Percentiles rank a stretch among this genome's conserved stretches.
phyloP scores from a whole-genome alignment of 1,140 invertebrate genomes.

The Physella acuta region DNA sequence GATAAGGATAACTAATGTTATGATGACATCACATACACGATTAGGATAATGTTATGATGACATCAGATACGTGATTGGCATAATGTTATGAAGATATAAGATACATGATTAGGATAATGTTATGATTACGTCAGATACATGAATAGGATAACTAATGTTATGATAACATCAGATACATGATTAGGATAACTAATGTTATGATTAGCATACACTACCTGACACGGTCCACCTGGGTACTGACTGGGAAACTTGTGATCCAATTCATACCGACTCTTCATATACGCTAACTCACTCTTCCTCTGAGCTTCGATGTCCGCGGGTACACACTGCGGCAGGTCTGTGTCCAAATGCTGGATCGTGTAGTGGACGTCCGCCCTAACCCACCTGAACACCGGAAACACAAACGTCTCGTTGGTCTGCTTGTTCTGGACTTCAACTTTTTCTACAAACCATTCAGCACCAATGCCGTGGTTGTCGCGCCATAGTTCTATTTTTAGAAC shows the following conservation, averaged over 20 bases:
- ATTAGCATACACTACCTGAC: conserved; percentile 57
- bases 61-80: too few species aligned
- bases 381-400: conserved; percentile 62
- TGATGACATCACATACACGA: too few species aligned
- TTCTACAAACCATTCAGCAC: conserved; percentile 59
- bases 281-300: conserved; percentile 54
- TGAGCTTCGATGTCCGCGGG: conserved; percentile 53
- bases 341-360: conserved; percentile 57
- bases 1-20: too few species aligned
- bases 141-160: too few species aligned
- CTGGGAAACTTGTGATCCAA: conserved; percentile 47
- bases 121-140: too few species aligned
- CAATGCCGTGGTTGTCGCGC: conserved; percentile 54
- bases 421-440: conserved; percentile 53
- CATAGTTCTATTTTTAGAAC: conserved; percentile 50
- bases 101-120: too few species aligned
- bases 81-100: too few species aligned
- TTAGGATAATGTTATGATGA: too few species aligned
- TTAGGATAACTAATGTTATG: too few species aligned
- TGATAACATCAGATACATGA: too few species aligned
- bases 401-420: conserved; percentile 43
- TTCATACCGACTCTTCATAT: conserved; percentile 52
- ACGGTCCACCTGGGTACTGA: conserved; percentile 51
- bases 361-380: conserved; percentile 57
- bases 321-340: conserved; percentile 59